Conservation (phyloP, 1,140 invertebrate species). For the Plectrocnemia conspersa region DNA sequence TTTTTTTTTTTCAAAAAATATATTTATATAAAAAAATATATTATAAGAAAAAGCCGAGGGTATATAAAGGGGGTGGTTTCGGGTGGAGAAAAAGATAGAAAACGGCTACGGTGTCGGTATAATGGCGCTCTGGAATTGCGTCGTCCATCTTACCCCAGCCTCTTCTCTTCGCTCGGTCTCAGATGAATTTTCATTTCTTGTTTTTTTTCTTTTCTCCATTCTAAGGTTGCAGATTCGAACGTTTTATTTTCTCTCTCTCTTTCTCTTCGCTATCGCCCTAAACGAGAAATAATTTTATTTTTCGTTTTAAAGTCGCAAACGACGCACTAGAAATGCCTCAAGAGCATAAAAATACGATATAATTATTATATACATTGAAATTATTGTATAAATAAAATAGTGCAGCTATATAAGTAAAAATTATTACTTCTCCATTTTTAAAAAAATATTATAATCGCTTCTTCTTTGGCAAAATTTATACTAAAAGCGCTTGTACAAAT, state of each 20-base stretch:
- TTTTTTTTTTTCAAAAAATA: not conserved
- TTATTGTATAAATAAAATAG: no score
- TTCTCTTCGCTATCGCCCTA: not conserved
- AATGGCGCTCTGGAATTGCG: conserved; percentile 54
- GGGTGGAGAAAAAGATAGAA: conserved; percentile 48
- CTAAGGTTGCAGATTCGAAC: conserved; percentile 39
- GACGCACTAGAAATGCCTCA: no score
- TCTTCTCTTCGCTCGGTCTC: conserved; percentile 30
- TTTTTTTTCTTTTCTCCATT: conserved; percentile 46
- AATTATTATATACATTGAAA: no score
- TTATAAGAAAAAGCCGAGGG: conserved; percentile 20
- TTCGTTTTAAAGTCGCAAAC: no score
- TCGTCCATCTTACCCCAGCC: conserved; percentile 50
- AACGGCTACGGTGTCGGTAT: conserved; percentile 52
- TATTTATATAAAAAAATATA: no score
- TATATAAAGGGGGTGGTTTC: conserved; percentile 36
- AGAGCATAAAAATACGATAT: no score
- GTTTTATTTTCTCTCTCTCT: not conserved
- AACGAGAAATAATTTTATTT: conserved; percentile 10
- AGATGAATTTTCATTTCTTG: conserved; percentile 55
- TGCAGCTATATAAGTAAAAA: no score
- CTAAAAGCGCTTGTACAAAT: no score
- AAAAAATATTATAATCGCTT: no score
- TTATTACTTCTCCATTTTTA: no score
- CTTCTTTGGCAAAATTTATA: no score